phyloP scores from a whole-genome alignment of 2,113 vertebrate genomes.

The Coptodon rendalli region DNA sequence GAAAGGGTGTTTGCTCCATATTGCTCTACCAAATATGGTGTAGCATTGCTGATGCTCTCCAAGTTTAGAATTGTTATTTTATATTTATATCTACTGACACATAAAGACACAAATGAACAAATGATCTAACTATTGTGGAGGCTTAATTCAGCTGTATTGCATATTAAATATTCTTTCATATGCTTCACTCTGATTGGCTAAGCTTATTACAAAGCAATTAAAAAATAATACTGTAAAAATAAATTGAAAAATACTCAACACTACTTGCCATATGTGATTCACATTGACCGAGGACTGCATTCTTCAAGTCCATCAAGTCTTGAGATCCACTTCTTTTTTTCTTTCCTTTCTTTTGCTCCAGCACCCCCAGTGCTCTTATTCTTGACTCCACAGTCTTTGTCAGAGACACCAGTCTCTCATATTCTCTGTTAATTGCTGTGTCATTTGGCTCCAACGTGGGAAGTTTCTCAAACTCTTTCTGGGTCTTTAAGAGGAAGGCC shows the following conservation, averaged over 20 bases:
- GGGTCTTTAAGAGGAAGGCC: conserved; percentile 61
- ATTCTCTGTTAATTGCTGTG: conserved; percentile 61
- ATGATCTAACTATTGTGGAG: not conserved
- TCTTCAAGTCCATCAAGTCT: conserved; percentile 55
- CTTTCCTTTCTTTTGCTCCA: conserved; percentile 38
- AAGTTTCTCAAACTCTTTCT: conserved; percentile 65
- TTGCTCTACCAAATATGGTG: not conserved
- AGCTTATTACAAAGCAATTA: not conserved
- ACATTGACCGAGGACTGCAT: conserved; percentile 62
- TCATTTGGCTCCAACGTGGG: conserved; percentile 60
- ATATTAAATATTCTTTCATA: not conserved
- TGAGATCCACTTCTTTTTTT: conserved; percentile 18
- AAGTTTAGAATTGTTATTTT: not conserved
- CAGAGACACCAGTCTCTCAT: conserved; percentile 65
- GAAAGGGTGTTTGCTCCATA: not conserved
- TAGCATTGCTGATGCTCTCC: not conserved
- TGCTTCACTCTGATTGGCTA: not conserved
- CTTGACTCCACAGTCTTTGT: conserved; percentile 71
- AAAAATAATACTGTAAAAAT: not conserved
- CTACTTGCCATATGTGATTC: conserved; percentile 76
- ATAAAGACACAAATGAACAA: not conserved
- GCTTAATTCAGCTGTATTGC: not conserved
- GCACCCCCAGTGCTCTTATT: conserved; percentile 56
- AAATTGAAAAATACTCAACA: not conserved
- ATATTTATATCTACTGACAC: not conserved